These are phyloP conservation scores for Turdus rufiventris DNA, from an alignment of 2,113 vertebrate genomes.

Conservation along the genomic window DNA sequence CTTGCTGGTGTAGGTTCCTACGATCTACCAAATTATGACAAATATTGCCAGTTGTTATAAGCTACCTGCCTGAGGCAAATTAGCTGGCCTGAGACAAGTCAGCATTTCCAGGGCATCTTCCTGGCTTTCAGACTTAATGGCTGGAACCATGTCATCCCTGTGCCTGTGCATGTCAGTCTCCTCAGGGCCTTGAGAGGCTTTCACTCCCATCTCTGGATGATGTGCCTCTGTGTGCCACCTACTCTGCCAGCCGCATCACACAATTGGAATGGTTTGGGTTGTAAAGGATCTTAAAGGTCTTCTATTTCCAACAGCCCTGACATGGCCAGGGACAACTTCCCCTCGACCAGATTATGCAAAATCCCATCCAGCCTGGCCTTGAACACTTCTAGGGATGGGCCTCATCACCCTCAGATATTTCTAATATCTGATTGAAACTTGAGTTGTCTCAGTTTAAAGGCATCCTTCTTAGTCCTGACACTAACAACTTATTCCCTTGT, in stretches of 20 bases:
- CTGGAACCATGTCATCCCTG: background rate
- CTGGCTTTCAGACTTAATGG: background rate
- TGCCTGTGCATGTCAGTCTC: rapidly evolving
- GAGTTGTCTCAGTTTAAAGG: background rate
- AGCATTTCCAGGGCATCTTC: background rate
- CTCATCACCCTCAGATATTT: background rate
- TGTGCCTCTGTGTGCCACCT: background rate
- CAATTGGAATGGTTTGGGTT: background rate
- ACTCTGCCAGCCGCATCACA: background rate
- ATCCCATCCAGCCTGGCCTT: background rate
- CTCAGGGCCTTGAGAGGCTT: background rate
- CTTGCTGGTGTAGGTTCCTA: background rate
- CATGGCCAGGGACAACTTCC: background rate
- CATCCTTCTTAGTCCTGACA: background rate
- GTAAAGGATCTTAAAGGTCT: background rate
- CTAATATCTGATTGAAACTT: background rate
- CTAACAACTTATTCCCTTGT: no score
- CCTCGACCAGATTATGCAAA: background rate
- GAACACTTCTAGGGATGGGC: background rate
- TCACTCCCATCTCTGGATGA: background rate
- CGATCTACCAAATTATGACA: background rate
- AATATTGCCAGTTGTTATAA: background rate
- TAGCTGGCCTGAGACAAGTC: background rate
- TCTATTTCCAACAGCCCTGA: background rate
- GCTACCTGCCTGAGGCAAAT: background rate